Base-by-base conservation (phyloP, 1,140 invertebrate genomes). In the Drosophila neocordata region DNA sequence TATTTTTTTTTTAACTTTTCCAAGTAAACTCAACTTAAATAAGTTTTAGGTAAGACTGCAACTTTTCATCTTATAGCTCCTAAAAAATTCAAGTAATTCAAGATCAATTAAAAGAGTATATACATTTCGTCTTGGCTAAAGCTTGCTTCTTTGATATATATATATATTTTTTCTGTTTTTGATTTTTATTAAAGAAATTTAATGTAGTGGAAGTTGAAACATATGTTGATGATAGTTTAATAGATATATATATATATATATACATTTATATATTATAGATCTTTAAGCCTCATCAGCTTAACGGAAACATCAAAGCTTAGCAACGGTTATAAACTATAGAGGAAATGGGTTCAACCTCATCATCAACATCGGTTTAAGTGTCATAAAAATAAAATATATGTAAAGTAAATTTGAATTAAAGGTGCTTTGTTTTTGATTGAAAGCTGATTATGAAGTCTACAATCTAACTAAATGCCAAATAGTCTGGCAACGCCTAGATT, bases 291-390 rank as follows among this genome's bases (percentile, higher is more conserved):
- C 37, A 56, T 65, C 61, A 77, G 73, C 73, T 59, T 67, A 78
- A 87, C 78, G 74, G 82, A 75, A 85, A 78, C 82, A 75, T 81
- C 79, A 81, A 75, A 75, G 79, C 70, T 69, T 56, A 73, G 59
- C 56, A 81, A 75, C 73, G 73, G 69, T 78, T 81, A 59, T 87
- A 65, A 81, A 77, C 76, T 56, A 81, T 74, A 62, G 18, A 48
- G 74, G 68, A 74, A 87, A 87, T 85, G 77, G 75, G 73, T 65
- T 58, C 70, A 72, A 13, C 41, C 11, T 24, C 2, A 44, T 59
- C 24, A 66, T 56, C 66, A 74, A n/a, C 13, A n/a, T 11, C 53
- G 52, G 12, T 27, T 52, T 48, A 38, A 74, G 59, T 61, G 34
- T 48, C 15, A 48, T 48, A 20, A 48, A 48, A 48, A 11, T 48